Conservation (phyloP, 2,888 invertebrate species). For the Notodonta dromedarius region DNA sequence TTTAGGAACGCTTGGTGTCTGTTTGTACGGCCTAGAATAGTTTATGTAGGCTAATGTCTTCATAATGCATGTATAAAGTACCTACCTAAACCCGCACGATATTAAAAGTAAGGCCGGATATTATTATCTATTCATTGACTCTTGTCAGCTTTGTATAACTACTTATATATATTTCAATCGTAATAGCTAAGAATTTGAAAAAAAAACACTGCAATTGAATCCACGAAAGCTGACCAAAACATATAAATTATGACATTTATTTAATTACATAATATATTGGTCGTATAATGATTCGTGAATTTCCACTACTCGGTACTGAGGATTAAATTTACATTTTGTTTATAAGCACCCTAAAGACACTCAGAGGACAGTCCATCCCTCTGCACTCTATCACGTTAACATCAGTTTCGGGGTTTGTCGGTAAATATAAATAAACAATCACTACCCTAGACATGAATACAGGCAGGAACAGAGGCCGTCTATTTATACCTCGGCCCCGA, state of each 20-base stretch:
- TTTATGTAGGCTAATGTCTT: neutral
- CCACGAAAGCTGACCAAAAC: too few relatives aligned
- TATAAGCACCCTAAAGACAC: neutral
- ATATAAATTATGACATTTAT: too few relatives aligned
- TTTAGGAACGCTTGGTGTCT: too few relatives aligned
- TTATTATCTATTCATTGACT: neutral
- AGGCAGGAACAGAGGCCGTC: slow-evolving; percentile 34
- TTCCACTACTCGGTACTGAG: too few relatives aligned
- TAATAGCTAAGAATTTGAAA: too few relatives aligned
- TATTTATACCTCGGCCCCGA: slow-evolving; percentile 36
- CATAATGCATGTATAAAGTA: neutral
- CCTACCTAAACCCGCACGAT: neutral
- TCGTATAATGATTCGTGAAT: too few relatives aligned
- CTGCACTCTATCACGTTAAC: slow-evolving; percentile 18
- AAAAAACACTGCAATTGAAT: too few relatives aligned
- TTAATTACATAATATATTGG: too few relatives aligned
- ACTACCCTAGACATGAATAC: slow-evolving; percentile 28
- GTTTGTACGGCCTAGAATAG: neutral
- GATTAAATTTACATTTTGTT: too few relatives aligned
- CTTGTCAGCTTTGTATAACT: too few relatives aligned
- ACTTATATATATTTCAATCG: too few relatives aligned
- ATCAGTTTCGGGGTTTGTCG: slow-evolving; percentile 16
- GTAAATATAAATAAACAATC: slow-evolving; percentile 42
- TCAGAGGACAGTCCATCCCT: slow-evolving; percentile 13
- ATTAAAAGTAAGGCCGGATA: neutral